Evolutionary conservation across 2,113 vertebrate species (phyloP), one percentile per base, ranked within the genome.

Genomic region (Pterocles orientalis): DNA sequence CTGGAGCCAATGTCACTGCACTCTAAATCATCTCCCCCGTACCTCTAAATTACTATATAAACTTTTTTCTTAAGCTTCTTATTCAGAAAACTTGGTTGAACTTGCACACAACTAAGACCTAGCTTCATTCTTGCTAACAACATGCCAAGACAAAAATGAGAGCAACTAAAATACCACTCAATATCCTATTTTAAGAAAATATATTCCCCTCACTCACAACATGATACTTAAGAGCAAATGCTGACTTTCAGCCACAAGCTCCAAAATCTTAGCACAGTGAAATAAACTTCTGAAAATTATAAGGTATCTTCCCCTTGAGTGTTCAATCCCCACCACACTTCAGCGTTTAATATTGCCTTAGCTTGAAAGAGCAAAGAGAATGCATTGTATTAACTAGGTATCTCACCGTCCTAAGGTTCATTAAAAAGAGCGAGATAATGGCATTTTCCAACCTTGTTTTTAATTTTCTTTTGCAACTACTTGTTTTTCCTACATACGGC

Each of bases 341-440:
- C 43, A 65, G 65, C 5, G 17, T 65, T 78, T 61, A 80, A 92
- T 68, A 39, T 4, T 54, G 70, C 41, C 70, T 82, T 66, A 77
- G 34, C 51, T 60, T 78, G 62, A 61, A 86, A 92, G 76, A 88
- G 78, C 73, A 94, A 94, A 87, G 87, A 68, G 69, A 94, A 90
- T 66, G 19, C 31, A 43, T 82, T 92, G 56, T 34, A 66, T 33
- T n/a, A 73, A 33, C 65, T 14, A 65, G 76, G 25, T 34, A 83
- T 23, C 43, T 73, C 54, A 54, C 56, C 51, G 26, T 78, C 61
- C n/a, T 61, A 51, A 68, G 34, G 25, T 73, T 82, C 64, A 85
- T 85, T 89, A 87, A 88, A 70, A 56, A 65, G 50, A 78, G 21
- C 3, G 14, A 78, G 29, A 88, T 20, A 34, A 34, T 4, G 4